These are phyloP conservation scores for Sussaba pulchella DNA, from an alignment of 2,888 invertebrate genomes.

Conservation along the genomic window DNA sequence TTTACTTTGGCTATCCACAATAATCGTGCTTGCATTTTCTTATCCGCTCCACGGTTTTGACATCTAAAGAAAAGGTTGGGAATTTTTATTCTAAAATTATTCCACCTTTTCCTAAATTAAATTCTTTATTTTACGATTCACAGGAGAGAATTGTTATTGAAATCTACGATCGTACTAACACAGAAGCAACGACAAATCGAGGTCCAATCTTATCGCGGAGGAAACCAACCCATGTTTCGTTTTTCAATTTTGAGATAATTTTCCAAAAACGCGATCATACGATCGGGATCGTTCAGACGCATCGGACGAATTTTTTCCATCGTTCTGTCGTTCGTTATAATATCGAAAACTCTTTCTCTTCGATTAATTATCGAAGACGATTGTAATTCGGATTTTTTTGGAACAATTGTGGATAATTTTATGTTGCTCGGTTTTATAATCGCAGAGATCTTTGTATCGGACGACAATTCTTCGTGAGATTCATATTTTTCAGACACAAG, in stretches of 20 bases:
- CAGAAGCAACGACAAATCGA: conserved; percentile 21
- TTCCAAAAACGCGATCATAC: conserved; percentile 76
- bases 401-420: conserved; percentile 56
- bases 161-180: conserved; percentile 4
- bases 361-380: conserved; percentile 48
- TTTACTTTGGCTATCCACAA: conserved; percentile 86
- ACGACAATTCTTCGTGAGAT: neutral
- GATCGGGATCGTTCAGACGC: conserved; percentile 73
- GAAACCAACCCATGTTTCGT: conserved; percentile 61
- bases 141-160: neutral
- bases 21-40: conserved; percentile 68
- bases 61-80: conserved; percentile 71
- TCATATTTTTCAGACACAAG: neutral
- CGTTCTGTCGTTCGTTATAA: conserved; percentile 76
- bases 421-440: conserved; percentile 60
- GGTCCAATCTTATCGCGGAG: conserved; percentile 39
- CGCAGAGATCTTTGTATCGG: neutral
- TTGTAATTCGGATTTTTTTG: conserved; percentile 42
- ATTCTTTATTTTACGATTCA: conserved; percentile 37
- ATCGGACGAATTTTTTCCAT: conserved; percentile 75
- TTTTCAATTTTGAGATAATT: conserved; percentile 73
- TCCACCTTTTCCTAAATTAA: neutral
- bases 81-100: neutral
- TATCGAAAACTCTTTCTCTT: conserved; percentile 72
- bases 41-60: conserved; percentile 67